Evolutionary conservation across 2,113 vertebrate species (phyloP).

Genomic region (Numida meleagris): DNA sequence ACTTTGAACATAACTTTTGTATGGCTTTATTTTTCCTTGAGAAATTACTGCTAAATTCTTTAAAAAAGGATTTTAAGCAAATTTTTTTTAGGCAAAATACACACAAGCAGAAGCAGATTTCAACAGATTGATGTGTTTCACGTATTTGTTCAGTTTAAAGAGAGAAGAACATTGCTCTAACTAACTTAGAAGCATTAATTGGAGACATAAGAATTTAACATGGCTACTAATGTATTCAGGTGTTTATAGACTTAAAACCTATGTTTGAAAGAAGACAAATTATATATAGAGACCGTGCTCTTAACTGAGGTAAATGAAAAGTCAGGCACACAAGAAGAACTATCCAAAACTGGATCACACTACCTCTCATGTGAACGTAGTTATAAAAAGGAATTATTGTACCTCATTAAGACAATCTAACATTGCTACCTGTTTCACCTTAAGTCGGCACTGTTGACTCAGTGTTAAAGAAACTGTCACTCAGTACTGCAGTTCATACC

Average conservation of each 20-base stretch:
- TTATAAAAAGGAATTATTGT: not conserved
- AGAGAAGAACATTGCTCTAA: not conserved
- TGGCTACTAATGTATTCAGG: not conserved
- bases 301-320: not conserved
- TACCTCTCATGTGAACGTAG: not conserved
- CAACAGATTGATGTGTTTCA: not conserved
- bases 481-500: constrained; percentile 71
- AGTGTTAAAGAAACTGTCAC: not conserved
- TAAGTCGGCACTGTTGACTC: not conserved
- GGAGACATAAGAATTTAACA: not conserved
- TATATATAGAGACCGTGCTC: not conserved
- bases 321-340: not conserved
- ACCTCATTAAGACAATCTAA: not conserved
- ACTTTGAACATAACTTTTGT: not conserved
- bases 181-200: not conserved
- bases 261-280: not conserved
- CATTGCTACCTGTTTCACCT: not conserved
- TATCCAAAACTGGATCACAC: not conserved
- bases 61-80: not conserved
- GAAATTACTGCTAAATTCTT: not conserved
- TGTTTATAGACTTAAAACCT: not conserved
- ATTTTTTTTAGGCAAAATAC: not conserved
- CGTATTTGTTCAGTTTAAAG: not conserved
- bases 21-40: not conserved
- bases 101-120: not conserved